These are phyloP conservation scores for Antitype chi DNA, from an alignment of 2,888 invertebrate species.

Conservation along the genomic window DNA sequence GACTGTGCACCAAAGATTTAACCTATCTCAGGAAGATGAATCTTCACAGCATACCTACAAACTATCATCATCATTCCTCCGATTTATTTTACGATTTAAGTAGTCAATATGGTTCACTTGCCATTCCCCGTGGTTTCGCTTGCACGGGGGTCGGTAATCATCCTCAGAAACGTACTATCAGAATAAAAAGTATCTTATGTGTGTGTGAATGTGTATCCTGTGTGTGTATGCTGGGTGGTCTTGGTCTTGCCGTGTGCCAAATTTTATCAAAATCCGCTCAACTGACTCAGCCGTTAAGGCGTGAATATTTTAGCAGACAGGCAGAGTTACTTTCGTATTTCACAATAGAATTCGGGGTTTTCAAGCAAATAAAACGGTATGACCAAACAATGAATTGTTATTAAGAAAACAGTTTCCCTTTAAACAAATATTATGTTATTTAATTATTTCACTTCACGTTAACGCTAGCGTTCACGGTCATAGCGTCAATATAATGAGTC, in stretches of 20 bases:
- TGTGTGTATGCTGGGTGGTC: no score
- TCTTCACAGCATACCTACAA: background rate
- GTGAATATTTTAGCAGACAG: background rate
- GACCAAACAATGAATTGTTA: background rate
- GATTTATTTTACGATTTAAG: background rate
- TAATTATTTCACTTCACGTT: constrained; percentile 19
- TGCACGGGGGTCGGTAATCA: background rate
- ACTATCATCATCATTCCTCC: no score
- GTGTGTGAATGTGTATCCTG: background rate
- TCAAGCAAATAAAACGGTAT: background rate
- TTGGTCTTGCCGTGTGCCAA: no score
- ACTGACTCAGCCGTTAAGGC: no score
- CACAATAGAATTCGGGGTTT: background rate
- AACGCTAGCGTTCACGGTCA: constrained; percentile 65
- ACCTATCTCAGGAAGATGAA: background rate
- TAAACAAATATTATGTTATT: background rate
- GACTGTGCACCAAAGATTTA: background rate
- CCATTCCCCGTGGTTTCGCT: no score
- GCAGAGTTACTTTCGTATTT: background rate
- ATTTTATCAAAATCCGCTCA: no score
- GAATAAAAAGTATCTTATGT: background rate
- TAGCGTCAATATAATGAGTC: constrained; percentile 65
- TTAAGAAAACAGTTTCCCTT: background rate
- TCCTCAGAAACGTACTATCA: background rate
- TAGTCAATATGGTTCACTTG: background rate